Percentiles rank a stretch among this genome's conserved stretches.
Conservation (phyloP, 2,113 vertebrate genomes). For the Equus przewalskii region DNA sequence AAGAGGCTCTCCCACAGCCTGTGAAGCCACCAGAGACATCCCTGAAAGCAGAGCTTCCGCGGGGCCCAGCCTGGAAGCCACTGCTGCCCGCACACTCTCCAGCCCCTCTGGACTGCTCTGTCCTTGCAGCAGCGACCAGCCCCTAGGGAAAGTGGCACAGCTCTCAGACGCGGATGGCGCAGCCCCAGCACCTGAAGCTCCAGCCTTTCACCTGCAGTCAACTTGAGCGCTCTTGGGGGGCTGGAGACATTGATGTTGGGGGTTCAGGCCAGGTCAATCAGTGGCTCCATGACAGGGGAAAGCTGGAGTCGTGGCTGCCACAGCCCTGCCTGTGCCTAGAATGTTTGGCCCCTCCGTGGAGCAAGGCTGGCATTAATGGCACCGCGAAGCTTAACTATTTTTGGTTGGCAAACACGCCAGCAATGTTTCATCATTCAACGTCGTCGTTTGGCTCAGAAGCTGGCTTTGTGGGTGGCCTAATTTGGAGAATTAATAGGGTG, state of each 20-base stretch:
- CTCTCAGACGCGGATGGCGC: background rate
- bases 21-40: background rate
- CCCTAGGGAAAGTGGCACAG: background rate
- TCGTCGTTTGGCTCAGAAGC: background rate
- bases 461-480: constrained; percentile 57
- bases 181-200: too few relatives aligned
- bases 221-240: background rate
- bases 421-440: background rate
- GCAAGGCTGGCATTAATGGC: background rate
- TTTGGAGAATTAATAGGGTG: constrained; percentile 18
- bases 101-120: background rate
- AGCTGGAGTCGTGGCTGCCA: background rate
- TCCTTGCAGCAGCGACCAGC: background rate
- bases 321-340: background rate
- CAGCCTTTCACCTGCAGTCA: background rate
- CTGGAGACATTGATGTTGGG: fast-evolving
- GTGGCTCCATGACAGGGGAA: background rate
- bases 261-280: background rate
- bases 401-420: background rate
- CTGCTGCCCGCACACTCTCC: background rate
- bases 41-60: background rate
- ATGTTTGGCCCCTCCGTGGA: background rate
- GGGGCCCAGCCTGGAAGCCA: background rate
- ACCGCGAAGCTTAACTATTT: background rate
- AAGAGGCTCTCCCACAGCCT: constrained; percentile 95